Percentiles rank a stretch among this genome's conserved stretches.
Evolutionary conservation across 2,113 vertebrate species (phyloP).

Genomic region (Sapajus apella): DNA sequence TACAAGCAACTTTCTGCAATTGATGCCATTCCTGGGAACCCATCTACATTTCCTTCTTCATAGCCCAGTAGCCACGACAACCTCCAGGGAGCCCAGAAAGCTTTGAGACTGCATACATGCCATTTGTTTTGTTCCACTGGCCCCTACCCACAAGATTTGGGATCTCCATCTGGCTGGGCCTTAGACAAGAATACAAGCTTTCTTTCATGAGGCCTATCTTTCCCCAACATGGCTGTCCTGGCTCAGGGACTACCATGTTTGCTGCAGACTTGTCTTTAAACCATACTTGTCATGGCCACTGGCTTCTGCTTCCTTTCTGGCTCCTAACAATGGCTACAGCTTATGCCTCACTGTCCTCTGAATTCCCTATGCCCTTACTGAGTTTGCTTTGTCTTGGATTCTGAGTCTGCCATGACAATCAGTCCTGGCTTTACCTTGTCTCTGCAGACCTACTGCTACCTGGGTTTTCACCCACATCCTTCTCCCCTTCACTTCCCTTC

Average conservation of each 20-base stretch:
- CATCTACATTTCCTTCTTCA: not conserved
- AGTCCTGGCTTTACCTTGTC: not conserved
- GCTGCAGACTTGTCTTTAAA: not conserved
- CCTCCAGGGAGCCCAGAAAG: not conserved
- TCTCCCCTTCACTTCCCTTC: not conserved
- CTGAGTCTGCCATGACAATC: not conserved
- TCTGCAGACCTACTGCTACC: not conserved
- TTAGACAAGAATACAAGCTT: not conserved
- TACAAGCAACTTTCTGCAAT: not conserved
- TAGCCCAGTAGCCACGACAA: slow-evolving; percentile 48
- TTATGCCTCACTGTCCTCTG: not conserved
- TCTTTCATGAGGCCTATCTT: not conserved
- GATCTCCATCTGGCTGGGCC: not conserved
- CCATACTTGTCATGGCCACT: not conserved
- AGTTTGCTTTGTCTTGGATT: not conserved
- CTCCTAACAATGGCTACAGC: not conserved
- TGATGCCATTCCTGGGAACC: not conserved
- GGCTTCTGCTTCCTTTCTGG: not conserved
- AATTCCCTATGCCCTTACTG: not conserved
- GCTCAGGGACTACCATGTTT: not conserved
- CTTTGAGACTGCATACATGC: not conserved
- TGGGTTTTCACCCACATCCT: not conserved
- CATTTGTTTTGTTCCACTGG: not conserved
- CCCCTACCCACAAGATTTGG: not conserved
- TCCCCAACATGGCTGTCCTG: not conserved